Base-by-base conservation (phyloP, 2,797 vertebrate genomes). In the Meda fulgida region DNA sequence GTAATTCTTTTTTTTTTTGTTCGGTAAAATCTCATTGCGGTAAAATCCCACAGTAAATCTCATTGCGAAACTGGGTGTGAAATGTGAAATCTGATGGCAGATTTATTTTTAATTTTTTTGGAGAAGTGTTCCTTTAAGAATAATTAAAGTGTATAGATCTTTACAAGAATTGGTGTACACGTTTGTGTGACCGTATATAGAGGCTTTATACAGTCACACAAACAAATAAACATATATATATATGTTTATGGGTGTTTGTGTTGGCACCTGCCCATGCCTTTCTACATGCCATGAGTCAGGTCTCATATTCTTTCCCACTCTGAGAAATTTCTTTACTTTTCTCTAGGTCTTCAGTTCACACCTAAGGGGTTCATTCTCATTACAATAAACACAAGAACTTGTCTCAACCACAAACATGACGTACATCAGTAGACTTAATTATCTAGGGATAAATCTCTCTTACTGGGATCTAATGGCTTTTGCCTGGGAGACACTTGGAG, bases 401-500 rank as follows among this genome's bases (percentile, higher is more conserved):
- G 60, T 29, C 53, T 72, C 31, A 75, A 69, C 79, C 82, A 53
- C 58, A 84, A 48, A 48, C 58, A 48, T 80, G 84, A 71, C 55
- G 65, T 83, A 70, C 43, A 81, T 55, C 72, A 77, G 84, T 40
- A 51, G 58, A 69, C 34, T 55, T 86, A 85, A 86, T 86, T 69
- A 84, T 83, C 78, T 65, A 72, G 55, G 82, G 60, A 86, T 48
- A 85, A 72, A 86, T 69, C 83, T 86, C 66, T 82, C 51, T 76
- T 66, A 29, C 83, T 72, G 21, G 66, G n/a, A 43, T 78, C 72
- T 78, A 31, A 55, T 69, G 16, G 58, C 46, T 21, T 77, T 83
- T 51, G 65, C 73, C 38, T 48, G 31, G 4, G 31, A 72, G 66
- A 78, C 75, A 70, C 26, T 46, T 78, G 36, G 66, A 48, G 76